A percentile compares a stretch with the other conserved stretches of the same genome.
Conservation (phyloP, 1,140 invertebrate species). For the Antheraea mylitta region DNA sequence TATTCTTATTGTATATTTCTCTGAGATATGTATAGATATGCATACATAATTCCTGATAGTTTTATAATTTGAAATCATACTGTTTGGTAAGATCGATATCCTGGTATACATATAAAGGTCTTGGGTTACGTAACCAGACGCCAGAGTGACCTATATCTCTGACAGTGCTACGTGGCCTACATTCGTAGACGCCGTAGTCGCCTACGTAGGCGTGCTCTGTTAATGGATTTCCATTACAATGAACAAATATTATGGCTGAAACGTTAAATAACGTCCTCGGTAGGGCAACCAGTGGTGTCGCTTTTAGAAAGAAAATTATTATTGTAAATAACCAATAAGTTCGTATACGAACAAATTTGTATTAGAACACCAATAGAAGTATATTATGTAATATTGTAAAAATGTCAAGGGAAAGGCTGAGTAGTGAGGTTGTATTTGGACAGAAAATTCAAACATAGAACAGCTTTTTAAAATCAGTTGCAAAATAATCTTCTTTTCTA, state of each 20-base stretch:
- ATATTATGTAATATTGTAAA: too few relatives aligned
- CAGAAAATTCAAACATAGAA: too few relatives aligned
- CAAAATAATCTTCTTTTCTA: too few relatives aligned
- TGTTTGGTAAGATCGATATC: background rate
- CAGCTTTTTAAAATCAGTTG: too few relatives aligned
- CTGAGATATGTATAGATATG: too few relatives aligned
- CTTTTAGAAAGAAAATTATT: background rate
- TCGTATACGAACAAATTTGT: background rate
- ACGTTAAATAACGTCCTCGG: background rate
- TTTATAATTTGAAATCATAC: background rate
- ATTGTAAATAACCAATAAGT: background rate
- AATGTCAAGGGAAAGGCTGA: too few relatives aligned
- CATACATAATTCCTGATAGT: too few relatives aligned
- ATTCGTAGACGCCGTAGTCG: slow-evolving; percentile 22
- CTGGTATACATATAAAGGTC: background rate
- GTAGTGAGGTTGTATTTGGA: too few relatives aligned
- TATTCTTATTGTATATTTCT: too few relatives aligned
- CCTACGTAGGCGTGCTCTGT: slow-evolving; percentile 21
- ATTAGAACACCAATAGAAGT: background rate
- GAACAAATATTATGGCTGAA: slow-evolving; percentile 25
- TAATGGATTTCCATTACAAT: slow-evolving; percentile 37
- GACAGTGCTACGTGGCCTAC: slow-evolving; percentile 24
- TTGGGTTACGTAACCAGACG: background rate
- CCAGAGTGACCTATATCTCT: slow-evolving; percentile 10
- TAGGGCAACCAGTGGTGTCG: background rate